These are phyloP conservation scores for Isoperla grammatica DNA, from an alignment of 2,888 invertebrate species.

Conservation along the genomic window DNA sequence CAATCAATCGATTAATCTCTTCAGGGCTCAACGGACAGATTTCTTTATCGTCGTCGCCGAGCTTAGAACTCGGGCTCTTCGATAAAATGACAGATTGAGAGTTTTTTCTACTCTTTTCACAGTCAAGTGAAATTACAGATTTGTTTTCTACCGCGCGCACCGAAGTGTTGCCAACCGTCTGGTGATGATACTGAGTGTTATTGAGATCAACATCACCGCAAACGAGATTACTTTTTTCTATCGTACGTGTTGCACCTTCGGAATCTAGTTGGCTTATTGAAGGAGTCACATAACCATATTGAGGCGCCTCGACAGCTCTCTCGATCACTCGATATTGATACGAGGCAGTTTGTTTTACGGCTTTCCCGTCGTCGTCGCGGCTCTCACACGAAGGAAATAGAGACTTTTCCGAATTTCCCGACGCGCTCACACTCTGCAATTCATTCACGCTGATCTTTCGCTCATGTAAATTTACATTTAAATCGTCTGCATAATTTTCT, in stretches of 20 bases:
- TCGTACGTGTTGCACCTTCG: neutral
- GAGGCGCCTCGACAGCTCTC: neutral
- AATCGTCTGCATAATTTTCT: too few species aligned
- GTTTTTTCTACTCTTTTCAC: neutral
- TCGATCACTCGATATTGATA: neutral
- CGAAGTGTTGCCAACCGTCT: neutral
- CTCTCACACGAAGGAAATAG: too few species aligned
- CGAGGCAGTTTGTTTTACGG: too few species aligned
- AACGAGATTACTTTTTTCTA: neutral
- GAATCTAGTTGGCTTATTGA: neutral
- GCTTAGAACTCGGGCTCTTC: neutral
- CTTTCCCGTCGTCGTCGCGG: too few species aligned
- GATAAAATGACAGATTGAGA: neutral
- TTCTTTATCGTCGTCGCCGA: neutral
- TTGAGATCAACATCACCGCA: neutral
- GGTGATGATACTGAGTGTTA: neutral
- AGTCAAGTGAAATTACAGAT: neutral
- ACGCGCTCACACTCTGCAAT: too few species aligned
- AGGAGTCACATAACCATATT: slow-evolving; percentile 4
- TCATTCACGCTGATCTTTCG: too few species aligned
- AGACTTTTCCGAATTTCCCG: too few species aligned
- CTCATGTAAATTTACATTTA: too few species aligned
- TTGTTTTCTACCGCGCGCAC: neutral
- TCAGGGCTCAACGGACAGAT: too few species aligned
- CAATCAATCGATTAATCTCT: too few species aligned